These are phyloP conservation scores for Nyctibius grandis DNA, from an alignment of 2,797 vertebrate genomes.

Conservation along the genomic window DNA sequence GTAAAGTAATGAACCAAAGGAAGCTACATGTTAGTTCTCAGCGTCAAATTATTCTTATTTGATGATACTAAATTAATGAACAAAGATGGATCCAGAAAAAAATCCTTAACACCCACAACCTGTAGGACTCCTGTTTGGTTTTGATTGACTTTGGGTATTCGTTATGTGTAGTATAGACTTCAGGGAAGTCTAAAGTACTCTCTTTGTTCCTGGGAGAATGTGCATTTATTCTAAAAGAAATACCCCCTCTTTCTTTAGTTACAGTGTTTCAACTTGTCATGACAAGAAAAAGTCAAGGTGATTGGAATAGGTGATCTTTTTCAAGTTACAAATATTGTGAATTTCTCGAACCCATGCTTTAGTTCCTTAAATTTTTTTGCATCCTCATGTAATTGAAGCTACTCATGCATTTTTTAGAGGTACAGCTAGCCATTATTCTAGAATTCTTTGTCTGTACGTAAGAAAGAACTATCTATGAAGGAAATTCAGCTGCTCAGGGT, in stretches of 20 bases:
- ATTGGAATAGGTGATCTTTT: background rate
- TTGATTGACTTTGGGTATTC: background rate
- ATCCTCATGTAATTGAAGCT: background rate
- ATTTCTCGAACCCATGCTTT: background rate
- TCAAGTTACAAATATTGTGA: background rate
- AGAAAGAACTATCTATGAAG: background rate
- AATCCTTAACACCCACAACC: background rate
- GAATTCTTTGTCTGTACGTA: background rate
- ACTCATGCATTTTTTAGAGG: background rate
- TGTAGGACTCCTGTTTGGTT: background rate
- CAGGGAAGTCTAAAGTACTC: background rate
- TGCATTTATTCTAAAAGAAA: background rate
- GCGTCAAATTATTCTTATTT: background rate
- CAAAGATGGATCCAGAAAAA: background rate
- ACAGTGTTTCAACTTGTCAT: background rate
- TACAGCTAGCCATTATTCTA: background rate
- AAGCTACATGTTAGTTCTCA: background rate
- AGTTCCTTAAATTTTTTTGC: background rate
- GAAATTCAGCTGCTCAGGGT: background rate
- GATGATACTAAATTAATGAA: background rate
- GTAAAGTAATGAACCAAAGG: background rate
- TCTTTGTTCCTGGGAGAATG: background rate
- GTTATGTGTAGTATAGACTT: background rate
- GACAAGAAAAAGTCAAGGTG: background rate
- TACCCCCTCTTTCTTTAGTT: background rate